Evolutionary conservation across 2,888 invertebrate genomes (phyloP).

Genomic region (Cordilura impudica): DNA sequence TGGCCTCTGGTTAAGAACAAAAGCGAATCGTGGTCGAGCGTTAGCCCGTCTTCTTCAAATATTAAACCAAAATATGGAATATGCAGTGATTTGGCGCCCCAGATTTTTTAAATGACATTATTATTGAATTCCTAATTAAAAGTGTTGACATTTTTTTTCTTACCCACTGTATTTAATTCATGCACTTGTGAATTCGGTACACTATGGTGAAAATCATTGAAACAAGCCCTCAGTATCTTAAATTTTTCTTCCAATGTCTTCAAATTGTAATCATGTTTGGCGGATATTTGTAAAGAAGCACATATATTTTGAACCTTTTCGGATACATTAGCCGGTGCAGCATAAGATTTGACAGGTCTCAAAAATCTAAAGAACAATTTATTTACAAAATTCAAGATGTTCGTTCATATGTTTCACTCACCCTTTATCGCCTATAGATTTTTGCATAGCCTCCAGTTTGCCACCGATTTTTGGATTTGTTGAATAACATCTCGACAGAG

Average conservation of each 20-base stretch:
- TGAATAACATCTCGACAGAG: constrained; percentile 65
- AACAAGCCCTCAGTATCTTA: constrained; percentile 84
- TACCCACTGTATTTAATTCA: constrained; percentile 85
- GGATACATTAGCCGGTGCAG: constrained; percentile 83
- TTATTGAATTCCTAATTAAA: too few relatives aligned
- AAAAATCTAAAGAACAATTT: constrained; percentile 82
- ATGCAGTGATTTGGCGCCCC: too few relatives aligned
- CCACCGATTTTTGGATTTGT: constrained; percentile 68
- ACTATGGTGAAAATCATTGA: constrained; percentile 84
- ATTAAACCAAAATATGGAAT: too few relatives aligned
- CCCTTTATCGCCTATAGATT: constrained; percentile 85
- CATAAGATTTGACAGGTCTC: constrained; percentile 86
- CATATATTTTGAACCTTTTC: constrained; percentile 83
- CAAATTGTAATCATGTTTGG: constrained; percentile 71
- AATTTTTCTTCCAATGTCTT: constrained; percentile 80
- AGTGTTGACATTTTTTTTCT: constrained; percentile 70
- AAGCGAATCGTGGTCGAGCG: too few relatives aligned
- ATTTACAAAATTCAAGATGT: not conserved
- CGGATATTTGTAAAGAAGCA: constrained; percentile 79
- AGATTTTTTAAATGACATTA: too few relatives aligned
- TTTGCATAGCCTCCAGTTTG: constrained; percentile 79
- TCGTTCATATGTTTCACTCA: constrained; percentile 68
- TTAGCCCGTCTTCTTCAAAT: too few relatives aligned
- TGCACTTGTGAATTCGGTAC: constrained; percentile 91
- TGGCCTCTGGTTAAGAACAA: too few relatives aligned